A percentile compares a stretch with the other conserved stretches of the same genome.
These are phyloP conservation scores for Macrochelys suwanniensis DNA, from an alignment of 2,797 vertebrate genomes.

Conservation along the genomic window DNA sequence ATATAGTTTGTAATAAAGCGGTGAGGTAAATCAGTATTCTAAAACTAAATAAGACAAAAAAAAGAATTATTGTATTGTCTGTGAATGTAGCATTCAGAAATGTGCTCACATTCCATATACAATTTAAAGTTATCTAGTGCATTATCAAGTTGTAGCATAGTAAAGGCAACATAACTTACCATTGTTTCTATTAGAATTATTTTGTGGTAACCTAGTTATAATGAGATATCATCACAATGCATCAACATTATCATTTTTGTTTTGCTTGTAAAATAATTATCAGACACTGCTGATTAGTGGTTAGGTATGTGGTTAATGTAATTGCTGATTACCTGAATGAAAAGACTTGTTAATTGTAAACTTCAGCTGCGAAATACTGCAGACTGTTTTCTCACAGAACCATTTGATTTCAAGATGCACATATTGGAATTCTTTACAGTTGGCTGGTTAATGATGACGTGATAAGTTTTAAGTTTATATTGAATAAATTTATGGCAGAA, in stretches of 20 bases:
- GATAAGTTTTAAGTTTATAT: conserved; percentile 33
- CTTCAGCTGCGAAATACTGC: conserved; percentile 16
- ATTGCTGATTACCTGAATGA: conserved; percentile 60
- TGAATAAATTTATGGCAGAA: neutral
- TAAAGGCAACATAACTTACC: neutral
- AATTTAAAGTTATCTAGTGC: neutral
- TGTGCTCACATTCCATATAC: conserved; percentile 11
- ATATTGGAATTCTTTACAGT: conserved; percentile 24
- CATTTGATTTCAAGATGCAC: conserved; percentile 39
- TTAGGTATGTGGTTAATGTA: conserved; percentile 40
- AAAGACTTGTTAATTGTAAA: conserved; percentile 22
- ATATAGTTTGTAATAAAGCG: neutral
- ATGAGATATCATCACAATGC: conserved; percentile 23
- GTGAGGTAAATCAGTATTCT: neutral
- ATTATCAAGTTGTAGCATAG: neutral
- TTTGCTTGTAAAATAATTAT: neutral
- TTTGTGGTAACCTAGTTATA: conserved; percentile 41
- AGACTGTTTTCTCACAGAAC: conserved; percentile 56
- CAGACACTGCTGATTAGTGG: neutral
- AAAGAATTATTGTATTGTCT: neutral
- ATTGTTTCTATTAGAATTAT: conserved; percentile 40
- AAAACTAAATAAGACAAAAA: neutral
- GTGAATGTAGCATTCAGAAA: neutral
- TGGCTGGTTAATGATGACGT: neutral
- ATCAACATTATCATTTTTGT: neutral